Base-by-base conservation (phyloP, 1,140 invertebrate species). In the Epicauta chinensis region DNA sequence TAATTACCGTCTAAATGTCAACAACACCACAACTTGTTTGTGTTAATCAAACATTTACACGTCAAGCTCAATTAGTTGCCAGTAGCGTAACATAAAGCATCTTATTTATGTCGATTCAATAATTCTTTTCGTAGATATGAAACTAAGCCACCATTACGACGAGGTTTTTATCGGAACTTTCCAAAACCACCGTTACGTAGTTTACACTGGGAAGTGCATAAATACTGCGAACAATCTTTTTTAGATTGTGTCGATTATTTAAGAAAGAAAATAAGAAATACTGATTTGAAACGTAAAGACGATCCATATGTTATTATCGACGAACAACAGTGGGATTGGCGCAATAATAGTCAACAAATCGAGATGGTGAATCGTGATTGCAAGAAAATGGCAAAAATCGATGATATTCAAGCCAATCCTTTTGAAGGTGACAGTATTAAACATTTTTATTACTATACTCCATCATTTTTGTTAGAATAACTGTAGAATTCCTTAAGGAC, bases 121-220 rank as follows among this genome's bases (percentile, higher is more conserved):
- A n/a, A n/a, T n/a, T n/a, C n/a, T n/a, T n/a, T n/a, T n/a, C 36
- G 11, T 12, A 16, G 17, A 49, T 31, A 17, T 11, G 23, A 23
- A 23, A 23, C 4, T 3, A 23, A 23, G 4, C 23, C 23, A 7
- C 15, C 42, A 30, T 56, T 60, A 2, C 16, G 47, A 3, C 61
- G 44, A 36, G 64, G 62, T 32, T 73, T 74, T 43, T 77, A 69
- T 58, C 55, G 61, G 12, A 50, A 56, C 9, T 81, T 81, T 62
- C 79, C 80, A n/a, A 64, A 60, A 14, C 78, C 78, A 29, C 68
- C 73, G 23, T 50, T 82, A n/a, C 68, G 71, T 44, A 66, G 70
- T 0, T 51, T 82, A 12, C 78, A 83, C 58, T 81, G 78, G 79
- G 76, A 81, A 65, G 79, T 82, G 12, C 68, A 73, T 45, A 73